Evolutionary conservation across 2,113 vertebrate species (phyloP).

Genomic region (Anser cygnoides): DNA sequence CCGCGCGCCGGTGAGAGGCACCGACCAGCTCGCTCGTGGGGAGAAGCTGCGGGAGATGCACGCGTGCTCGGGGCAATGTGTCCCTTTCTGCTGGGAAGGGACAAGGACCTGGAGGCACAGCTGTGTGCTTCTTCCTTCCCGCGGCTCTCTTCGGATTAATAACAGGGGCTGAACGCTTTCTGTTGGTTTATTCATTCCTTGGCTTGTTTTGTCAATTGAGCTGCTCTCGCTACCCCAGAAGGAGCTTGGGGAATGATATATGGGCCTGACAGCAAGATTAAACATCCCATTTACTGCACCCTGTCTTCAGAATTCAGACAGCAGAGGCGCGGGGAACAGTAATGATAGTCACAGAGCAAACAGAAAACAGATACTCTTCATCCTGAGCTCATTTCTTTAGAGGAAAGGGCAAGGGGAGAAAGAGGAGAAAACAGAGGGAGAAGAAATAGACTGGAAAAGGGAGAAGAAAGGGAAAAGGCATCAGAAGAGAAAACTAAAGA

Average conservation of each 20-base stretch:
- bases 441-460: neutral
- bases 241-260: constrained; percentile 34
- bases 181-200: constrained; percentile 43
- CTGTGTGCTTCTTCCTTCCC: neutral
- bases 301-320: constrained; percentile 7
- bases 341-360: neutral
- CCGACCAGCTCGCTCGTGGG: rapidly evolving
- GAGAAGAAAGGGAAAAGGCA: neutral
- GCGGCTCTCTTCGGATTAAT: neutral
- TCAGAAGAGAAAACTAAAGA: neutral
- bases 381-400: neutral
- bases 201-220: constrained; percentile 45
- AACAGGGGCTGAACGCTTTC: neutral
- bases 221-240: constrained; percentile 36
- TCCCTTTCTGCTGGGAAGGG: neutral
- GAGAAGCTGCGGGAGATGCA: neutral
- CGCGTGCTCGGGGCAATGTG: rapidly evolving
- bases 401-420: neutral
- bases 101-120: neutral
- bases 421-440: neutral
- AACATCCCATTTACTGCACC: constrained; percentile 32
- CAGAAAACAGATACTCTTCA: neutral
- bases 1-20: neutral
- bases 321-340: neutral
- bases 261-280: constrained; percentile 49